Evolutionary conservation across 2,797 vertebrate species (phyloP).

Genomic region (Bradypus variegatus): DNA sequence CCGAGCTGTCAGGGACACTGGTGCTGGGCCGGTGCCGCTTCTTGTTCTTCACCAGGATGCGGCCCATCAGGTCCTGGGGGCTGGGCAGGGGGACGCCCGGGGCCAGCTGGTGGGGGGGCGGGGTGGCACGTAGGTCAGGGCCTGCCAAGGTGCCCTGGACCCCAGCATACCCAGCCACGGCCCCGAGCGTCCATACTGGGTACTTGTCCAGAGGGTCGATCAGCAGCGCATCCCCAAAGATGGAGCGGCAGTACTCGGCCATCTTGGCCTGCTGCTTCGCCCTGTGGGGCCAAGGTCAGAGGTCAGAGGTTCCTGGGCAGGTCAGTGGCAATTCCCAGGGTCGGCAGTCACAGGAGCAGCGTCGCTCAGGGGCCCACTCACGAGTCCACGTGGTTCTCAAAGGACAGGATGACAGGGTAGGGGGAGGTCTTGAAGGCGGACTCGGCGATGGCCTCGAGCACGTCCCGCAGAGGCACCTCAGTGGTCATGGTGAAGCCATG

Average conservation of each 20-base stretch:
- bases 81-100: slow-evolving; percentile 79
- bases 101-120: slow-evolving; percentile 73
- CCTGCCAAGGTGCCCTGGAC: background rate
- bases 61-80: slow-evolving; percentile 87
- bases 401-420: slow-evolving; percentile 89
- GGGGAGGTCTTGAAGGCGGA: slow-evolving; percentile 87
- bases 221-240: slow-evolving; percentile 87
- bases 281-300: slow-evolving; percentile 66
- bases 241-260: slow-evolving; percentile 89
- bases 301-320: background rate
- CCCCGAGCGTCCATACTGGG: slow-evolving; percentile 73
- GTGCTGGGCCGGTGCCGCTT: slow-evolving; percentile 71
- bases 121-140: slow-evolving; percentile 5
- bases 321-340: background rate
- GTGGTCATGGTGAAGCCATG: slow-evolving; percentile 95
- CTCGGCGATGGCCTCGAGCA: slow-evolving; percentile 92
- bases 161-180: fast-evolving
- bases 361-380: slow-evolving; percentile 72
- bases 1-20: slow-evolving; percentile 34
- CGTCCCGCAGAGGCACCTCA: slow-evolving; percentile 85
- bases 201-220: slow-evolving; percentile 90
- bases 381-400: slow-evolving; percentile 95
- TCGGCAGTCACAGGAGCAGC: too few species aligned
- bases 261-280: slow-evolving; percentile 91
- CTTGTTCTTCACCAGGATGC: slow-evolving; percentile 92